Conservation (phyloP, 2,113 vertebrate genomes). For the Tragelaphus scriptus region DNA sequence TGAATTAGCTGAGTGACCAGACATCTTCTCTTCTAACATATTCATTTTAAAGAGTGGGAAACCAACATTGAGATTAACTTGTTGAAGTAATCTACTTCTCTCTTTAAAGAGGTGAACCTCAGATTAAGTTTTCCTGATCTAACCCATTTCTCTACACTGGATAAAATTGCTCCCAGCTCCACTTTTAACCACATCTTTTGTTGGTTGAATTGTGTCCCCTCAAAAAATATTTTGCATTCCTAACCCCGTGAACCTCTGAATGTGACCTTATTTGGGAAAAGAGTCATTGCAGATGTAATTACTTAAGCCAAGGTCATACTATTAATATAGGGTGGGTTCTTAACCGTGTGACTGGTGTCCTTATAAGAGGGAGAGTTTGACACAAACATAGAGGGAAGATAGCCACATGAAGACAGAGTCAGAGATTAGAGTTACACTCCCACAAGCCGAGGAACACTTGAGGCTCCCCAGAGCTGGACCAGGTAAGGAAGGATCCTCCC, state of each 20-base stretch:
- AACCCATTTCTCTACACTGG: background rate
- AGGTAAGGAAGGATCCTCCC: background rate
- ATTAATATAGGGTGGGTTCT: background rate
- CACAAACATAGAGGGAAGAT: background rate
- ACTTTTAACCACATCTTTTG: background rate
- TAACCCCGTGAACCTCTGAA: background rate
- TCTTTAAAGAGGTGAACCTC: background rate
- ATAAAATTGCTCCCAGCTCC: background rate
- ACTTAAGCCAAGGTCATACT: background rate
- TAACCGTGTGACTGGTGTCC: background rate
- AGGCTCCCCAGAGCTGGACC: background rate
- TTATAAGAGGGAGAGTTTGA: background rate
- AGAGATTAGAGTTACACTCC: background rate
- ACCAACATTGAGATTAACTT: background rate
- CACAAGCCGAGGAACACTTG: background rate
- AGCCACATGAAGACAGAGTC: background rate
- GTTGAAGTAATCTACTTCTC: background rate
- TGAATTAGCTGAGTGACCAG: background rate
- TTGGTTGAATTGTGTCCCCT: background rate
- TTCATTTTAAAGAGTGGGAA: background rate
- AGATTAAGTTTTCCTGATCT: background rate
- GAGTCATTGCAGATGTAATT: background rate
- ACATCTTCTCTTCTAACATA: background rate
- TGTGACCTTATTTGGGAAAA: background rate
- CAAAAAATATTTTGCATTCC: background rate